phyloP scores from a whole-genome alignment of 2,113 vertebrate species.

The Canis aureus region DNA sequence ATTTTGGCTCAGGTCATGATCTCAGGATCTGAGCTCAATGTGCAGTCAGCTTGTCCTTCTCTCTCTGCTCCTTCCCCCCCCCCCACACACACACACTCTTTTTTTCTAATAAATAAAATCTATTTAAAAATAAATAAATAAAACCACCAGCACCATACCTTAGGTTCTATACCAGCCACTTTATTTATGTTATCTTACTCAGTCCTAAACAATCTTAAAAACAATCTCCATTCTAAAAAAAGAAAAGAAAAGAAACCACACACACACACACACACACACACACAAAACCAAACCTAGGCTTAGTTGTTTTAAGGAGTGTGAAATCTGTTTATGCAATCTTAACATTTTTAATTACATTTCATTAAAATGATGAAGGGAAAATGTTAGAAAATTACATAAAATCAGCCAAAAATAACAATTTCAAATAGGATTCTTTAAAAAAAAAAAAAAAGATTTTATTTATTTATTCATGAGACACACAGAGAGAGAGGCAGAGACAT shows the following conservation, averaged over 20 bases:
- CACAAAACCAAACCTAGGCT: background rate
- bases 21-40: background rate
- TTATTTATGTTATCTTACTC: background rate
- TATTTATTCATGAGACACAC: too few species aligned
- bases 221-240: background rate
- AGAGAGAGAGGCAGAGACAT: too few species aligned
- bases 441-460: too few species aligned
- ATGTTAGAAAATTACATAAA: background rate
- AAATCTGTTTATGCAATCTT: background rate
- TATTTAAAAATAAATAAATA: background rate
- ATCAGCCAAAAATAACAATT: background rate
- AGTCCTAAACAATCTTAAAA: background rate
- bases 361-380: background rate
- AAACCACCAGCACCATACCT: background rate
- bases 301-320: background rate
- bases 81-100: background rate
- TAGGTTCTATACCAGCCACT: background rate
- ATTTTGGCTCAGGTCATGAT: background rate
- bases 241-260: background rate
- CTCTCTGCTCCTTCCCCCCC: background rate
- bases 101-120: background rate
- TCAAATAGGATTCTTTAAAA: background rate
- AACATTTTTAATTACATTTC: background rate
- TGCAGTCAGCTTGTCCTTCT: background rate
- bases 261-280: too few species aligned